Evolutionary conservation across 2,797 vertebrate genomes (phyloP).

Genomic region (Kryptopterus vitreolus): DNA sequence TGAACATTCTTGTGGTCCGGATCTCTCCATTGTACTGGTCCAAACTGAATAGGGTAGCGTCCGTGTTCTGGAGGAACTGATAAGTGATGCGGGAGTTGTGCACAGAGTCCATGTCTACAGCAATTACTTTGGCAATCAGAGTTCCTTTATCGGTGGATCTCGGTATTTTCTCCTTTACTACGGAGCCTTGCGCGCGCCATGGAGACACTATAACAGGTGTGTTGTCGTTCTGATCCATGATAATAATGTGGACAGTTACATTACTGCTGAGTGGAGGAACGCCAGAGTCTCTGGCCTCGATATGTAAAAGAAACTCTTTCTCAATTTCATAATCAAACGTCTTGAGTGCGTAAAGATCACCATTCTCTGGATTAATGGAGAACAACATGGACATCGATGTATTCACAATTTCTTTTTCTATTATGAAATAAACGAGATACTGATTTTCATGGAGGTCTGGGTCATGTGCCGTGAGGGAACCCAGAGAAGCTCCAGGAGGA

Average conservation of each 20-base stretch:
- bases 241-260: constrained; percentile 50
- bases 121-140: constrained; percentile 67
- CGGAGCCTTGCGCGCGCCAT: constrained; percentile 58
- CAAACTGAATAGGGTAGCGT: constrained; percentile 59
- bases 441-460: constrained; percentile 65
- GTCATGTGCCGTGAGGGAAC: constrained; percentile 58
- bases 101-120: constrained; percentile 65
- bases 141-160: constrained; percentile 64
- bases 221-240: constrained; percentile 63
- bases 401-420: constrained; percentile 57
- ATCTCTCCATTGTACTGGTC: constrained; percentile 63
- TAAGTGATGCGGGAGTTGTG: constrained; percentile 64
- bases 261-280: constrained; percentile 57
- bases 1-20: constrained; percentile 59
- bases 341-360: constrained; percentile 60
- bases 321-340: constrained; percentile 65
- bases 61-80: constrained; percentile 60
- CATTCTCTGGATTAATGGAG: constrained; percentile 62
- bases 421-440: constrained; percentile 61
- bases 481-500: constrained; percentile 52
- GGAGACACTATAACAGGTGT: constrained; percentile 43
- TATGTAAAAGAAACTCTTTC: constrained; percentile 60
- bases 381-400: constrained; percentile 58
- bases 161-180: constrained; percentile 63
- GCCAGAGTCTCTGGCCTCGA: constrained; percentile 62